Evolutionary conservation across 2,888 invertebrate genomes (phyloP).

Genomic region (Limnephilus marmoratus): DNA sequence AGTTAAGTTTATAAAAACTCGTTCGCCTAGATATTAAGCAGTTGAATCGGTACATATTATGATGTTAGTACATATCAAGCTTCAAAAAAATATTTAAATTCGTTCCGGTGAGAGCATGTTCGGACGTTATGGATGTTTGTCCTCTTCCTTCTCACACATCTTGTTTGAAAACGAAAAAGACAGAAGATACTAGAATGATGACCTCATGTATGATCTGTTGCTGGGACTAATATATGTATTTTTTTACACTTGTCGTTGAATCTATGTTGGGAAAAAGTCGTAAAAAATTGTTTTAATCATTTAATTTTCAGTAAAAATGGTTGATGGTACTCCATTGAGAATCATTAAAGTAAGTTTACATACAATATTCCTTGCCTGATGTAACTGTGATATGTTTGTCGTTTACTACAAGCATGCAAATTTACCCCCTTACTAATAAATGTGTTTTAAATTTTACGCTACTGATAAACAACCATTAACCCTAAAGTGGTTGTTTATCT

Average conservation of each 20-base stretch:
- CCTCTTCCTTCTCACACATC: too few relatives aligned
- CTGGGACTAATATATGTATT: not conserved
- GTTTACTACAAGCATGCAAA: constrained; percentile 13
- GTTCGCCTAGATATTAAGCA: too few relatives aligned
- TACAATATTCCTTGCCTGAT: constrained; percentile 4
- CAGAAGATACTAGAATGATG: not conserved
- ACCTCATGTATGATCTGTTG: too few relatives aligned
- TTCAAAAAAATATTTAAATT: not conserved
- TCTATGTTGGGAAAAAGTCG: not conserved
- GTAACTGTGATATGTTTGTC: not conserved
- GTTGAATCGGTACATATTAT: not conserved
- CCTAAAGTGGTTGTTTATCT: too few relatives aligned
- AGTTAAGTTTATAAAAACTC: too few relatives aligned
- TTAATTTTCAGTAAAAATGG: constrained; percentile 59
- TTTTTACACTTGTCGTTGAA: not conserved
- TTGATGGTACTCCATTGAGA: constrained; percentile 59
- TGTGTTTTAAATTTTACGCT: too few relatives aligned
- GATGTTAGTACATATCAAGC: not conserved
- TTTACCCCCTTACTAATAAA: too few relatives aligned
- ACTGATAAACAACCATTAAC: too few relatives aligned
- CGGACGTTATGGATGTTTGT: too few relatives aligned
- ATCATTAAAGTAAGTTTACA: constrained; percentile 61
- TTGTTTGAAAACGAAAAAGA: too few relatives aligned
- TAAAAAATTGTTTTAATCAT: not conserved
- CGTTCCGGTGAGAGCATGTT: too few relatives aligned